These are phyloP conservation scores for Malurus elegans DNA, from an alignment of 2,113 vertebrate genomes.

Conservation along the genomic window DNA sequence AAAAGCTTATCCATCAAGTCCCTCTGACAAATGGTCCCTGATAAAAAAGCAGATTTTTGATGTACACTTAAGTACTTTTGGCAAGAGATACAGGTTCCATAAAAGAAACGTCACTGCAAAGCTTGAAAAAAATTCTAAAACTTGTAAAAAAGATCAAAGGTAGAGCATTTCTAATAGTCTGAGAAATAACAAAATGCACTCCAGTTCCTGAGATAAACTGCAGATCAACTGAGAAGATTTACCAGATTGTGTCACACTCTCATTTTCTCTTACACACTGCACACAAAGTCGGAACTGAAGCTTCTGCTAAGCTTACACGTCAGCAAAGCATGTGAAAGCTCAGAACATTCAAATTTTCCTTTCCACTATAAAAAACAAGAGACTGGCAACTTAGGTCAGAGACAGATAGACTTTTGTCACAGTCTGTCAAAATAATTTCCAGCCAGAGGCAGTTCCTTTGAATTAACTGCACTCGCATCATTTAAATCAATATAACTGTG, in stretches of 20 bases:
- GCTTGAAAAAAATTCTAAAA: neutral
- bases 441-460: neutral
- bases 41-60: neutral
- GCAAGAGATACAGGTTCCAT: neutral
- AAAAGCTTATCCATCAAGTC: neutral
- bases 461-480: neutral
- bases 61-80: neutral
- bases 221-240: neutral
- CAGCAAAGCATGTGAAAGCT: neutral
- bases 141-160: neutral
- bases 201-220: constrained; percentile 9
- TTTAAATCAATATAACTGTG: neutral
- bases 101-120: constrained; percentile 26
- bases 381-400: neutral
- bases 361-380: neutral
- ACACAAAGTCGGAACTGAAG: neutral
- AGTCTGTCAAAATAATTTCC: neutral
- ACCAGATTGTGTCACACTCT: neutral
- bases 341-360: constrained; percentile 1
- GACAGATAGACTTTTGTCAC: neutral
- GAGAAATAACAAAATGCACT: neutral
- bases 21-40: constrained; percentile 40
- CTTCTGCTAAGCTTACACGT: neutral
- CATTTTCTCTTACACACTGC: neutral
- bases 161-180: neutral